Conservation (phyloP, 2,888 invertebrate species). For the Nysson spinosus region DNA sequence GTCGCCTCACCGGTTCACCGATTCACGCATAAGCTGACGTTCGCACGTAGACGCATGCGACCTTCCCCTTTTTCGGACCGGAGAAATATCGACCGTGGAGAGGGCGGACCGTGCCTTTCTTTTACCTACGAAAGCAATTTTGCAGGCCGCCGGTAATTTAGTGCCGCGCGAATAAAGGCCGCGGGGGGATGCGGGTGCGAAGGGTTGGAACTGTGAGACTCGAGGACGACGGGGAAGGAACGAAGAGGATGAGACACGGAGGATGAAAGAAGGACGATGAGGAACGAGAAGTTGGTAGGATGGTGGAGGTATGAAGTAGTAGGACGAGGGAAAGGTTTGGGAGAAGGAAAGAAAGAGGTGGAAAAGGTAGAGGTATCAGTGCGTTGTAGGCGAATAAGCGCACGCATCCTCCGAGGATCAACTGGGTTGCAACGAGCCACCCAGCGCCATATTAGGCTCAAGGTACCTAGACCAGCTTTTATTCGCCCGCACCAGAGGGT, state of each 20-base stretch:
- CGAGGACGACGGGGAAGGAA: slow-evolving; percentile 18
- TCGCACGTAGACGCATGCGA: slow-evolving; percentile 48
- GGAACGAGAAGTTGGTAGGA: slow-evolving; percentile 9
- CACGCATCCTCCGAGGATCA: slow-evolving; percentile 61
- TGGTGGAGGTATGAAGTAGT: background rate
- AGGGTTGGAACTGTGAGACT: too few species aligned
- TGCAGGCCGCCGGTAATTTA: slow-evolving; percentile 66
- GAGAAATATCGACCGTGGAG: slow-evolving; percentile 55
- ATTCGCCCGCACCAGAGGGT: slow-evolving; percentile 27
- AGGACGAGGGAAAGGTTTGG: background rate
- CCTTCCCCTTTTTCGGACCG: slow-evolving; percentile 45
- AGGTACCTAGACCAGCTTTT: slow-evolving; percentile 31
- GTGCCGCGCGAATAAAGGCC: slow-evolving; percentile 58
- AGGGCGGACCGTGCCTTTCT: slow-evolving; percentile 58
- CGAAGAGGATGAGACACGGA: background rate
- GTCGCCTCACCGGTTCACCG: background rate
- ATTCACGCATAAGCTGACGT: slow-evolving; percentile 16
- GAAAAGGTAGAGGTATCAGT: slow-evolving; percentile 33
- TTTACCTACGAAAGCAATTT: slow-evolving; percentile 68
- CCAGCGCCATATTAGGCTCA: slow-evolving; percentile 17
- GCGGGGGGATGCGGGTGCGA: too few species aligned
- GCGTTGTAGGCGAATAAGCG: slow-evolving; percentile 37
- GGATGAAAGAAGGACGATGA: background rate
- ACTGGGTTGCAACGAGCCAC: slow-evolving; percentile 28
- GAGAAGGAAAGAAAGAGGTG: background rate